A percentile compares a stretch with the other conserved stretches of the same genome.
phyloP scores from a whole-genome alignment of 2,113 vertebrate species.

The Lasiurus borealis region DNA sequence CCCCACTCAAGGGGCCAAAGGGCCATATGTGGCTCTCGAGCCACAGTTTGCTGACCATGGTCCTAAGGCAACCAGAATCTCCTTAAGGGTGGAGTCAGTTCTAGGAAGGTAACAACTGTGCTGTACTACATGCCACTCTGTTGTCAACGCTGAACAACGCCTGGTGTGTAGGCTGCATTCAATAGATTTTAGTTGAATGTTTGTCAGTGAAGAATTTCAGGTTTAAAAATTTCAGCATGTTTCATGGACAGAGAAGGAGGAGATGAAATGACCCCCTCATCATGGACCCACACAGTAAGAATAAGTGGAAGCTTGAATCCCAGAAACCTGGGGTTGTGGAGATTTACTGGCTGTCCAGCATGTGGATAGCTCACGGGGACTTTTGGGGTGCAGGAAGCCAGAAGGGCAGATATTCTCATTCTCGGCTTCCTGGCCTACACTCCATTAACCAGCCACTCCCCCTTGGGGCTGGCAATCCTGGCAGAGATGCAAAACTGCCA shows the following conservation, averaged over 20 bases:
- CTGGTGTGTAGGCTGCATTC: not conserved
- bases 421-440: not conserved
- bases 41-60: no score
- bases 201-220: not conserved
- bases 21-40: no score
- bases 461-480: not conserved
- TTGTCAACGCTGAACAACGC: fast-evolving
- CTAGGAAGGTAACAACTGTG: not conserved
- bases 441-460: not conserved
- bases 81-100: not conserved
- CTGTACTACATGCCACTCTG: fast-evolving
- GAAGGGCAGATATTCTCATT: not conserved
- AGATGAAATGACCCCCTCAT: not conserved
- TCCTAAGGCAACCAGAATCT: not conserved
- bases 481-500: not conserved
- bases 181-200: not conserved
- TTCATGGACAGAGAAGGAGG: not conserved
- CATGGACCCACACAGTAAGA: not conserved
- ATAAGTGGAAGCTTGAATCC: not conserved
- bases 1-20: no score
- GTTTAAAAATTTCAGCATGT: not conserved
- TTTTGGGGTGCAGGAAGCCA: not conserved
- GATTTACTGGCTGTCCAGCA: not conserved
- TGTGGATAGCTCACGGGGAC: not conserved
- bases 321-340: not conserved